A percentile compares a stretch with the other conserved stretches of the same genome.
Evolutionary conservation across 1,140 invertebrate species (phyloP).

Genomic region (Zaprionus tsacasi): DNA sequence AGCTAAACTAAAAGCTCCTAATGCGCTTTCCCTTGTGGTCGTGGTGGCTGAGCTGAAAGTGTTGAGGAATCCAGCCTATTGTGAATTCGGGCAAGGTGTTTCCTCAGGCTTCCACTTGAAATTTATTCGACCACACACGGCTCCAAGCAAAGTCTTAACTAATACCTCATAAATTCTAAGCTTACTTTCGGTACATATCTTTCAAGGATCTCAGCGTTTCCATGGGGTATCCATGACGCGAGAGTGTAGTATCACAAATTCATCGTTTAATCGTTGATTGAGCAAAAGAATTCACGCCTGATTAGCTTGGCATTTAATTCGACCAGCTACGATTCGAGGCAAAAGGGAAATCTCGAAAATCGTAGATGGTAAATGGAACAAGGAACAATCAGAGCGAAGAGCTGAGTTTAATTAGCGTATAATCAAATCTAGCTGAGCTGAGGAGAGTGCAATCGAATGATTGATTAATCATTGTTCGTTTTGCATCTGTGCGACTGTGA

Average conservation of each 20-base stretch:
- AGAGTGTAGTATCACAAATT: conserved; percentile 4
- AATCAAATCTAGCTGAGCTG: conserved; percentile 21
- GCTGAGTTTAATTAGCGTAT: conserved; percentile 33
- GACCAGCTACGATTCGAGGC: not conserved
- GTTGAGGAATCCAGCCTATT: not conserved
- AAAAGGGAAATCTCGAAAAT: conserved; percentile 16
- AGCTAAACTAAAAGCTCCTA: not conserved
- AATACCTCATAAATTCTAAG: not conserved
- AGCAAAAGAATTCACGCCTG: conserved; percentile 2
- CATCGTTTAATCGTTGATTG: not conserved
- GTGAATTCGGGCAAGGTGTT: not conserved
- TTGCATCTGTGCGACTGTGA: conserved; percentile 17
- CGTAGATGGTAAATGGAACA: not conserved
- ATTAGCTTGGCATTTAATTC: conserved; percentile 12
- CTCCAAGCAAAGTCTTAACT: not conserved
- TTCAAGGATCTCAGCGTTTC: not conserved
- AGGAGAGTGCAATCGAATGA: conserved; percentile 30
- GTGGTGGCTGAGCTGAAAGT: not conserved
- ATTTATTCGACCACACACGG: not conserved
- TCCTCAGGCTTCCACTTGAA: not conserved
- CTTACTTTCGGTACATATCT: not conserved
- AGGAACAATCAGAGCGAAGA: conserved; percentile 24
- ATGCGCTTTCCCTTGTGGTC: not conserved
- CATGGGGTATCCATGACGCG: not conserved
- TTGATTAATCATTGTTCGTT: conserved; percentile 32